Base-by-base conservation (phyloP, 2,113 vertebrate genomes). In the Petrocephalus zakoni region DNA sequence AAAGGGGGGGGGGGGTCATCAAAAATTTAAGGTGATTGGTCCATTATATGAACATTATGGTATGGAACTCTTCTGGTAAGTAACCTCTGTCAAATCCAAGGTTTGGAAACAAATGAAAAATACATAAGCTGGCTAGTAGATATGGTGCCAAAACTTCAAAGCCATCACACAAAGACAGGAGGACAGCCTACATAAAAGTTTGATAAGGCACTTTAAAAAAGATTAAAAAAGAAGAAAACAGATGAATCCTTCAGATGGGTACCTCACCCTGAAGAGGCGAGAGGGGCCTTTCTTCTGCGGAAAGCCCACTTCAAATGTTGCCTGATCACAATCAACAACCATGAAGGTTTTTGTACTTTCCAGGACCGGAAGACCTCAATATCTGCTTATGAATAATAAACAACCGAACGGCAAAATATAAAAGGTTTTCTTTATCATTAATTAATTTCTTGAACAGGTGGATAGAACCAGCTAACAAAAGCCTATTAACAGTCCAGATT, bases 361-460 rank as follows among this genome's bases (percentile, higher is more conserved):
- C 34, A 21, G 37, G 37, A 34, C 47, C 13, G 9, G 58, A 29
- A 21, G 93, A 93, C 94, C 96, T 95, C 93, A 95, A 96, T 96
- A 95, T 95, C 92, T 90, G 93, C 90, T 92, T 92, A 97, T 98
- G 94, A 96, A 97, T 98, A 96, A 97, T 97, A 94, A 93, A 98
- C 97, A 94, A 92, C 72, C 91, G 88, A 94, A 93, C 88, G 90
- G 61, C 87, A 87, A 87, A 87, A 87, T 72, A 82, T 85, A 86
- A 88, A 88, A 78, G 56, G 61, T 90, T 89, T 88, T 90, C 34
- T 87, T 56, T 46, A 4, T 87, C 93, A 90, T 94, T 94, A 94
- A 92, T 94, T 94, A 93, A 92, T 94, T 93, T 89, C 72, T 89
- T 81, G 89, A 92, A 88, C 90, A 90, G 93, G 92, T 92, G 90